phyloP scores from a whole-genome alignment of 2,113 vertebrate species.

The Naja naja region DNA sequence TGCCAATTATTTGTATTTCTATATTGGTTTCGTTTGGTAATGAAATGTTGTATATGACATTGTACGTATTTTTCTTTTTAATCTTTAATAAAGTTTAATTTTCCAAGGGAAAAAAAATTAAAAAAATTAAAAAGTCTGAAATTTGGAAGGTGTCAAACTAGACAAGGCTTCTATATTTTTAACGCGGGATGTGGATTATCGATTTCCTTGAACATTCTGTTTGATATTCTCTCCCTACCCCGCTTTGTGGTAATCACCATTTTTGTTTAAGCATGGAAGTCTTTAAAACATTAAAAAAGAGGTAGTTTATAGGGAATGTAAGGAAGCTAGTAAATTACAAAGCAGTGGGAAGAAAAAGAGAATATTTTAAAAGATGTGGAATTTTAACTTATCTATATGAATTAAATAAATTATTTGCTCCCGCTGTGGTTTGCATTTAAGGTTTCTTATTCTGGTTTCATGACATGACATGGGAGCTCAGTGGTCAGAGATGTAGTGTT shows the following conservation, averaged over 20 bases:
- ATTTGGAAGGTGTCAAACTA: not conserved
- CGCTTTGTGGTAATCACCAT: not conserved
- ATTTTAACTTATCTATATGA: not conserved
- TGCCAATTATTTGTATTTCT: too few species aligned
- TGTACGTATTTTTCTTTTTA: too few species aligned
- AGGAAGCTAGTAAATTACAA: not conserved
- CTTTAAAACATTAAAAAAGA: not conserved
- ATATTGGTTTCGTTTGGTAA: too few species aligned
- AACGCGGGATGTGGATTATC: not conserved
- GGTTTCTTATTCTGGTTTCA: not conserved
- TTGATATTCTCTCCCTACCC: not conserved
- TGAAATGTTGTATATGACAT: too few species aligned
- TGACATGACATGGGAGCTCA: not conserved
- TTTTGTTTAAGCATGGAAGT: not conserved
- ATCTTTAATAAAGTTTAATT: too few species aligned
- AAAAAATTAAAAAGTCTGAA: not conserved
- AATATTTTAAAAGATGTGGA: not conserved
- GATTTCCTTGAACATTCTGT: not conserved
- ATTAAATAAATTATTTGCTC: not conserved
- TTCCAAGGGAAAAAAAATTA: too few species aligned
- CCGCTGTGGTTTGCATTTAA: not conserved
- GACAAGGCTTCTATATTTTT: not conserved
- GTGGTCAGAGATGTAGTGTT: too few species aligned
- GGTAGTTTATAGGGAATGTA: not conserved
- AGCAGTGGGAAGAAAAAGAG: not conserved